phyloP scores from a whole-genome alignment of 2,797 vertebrate species.

The Anabacerthia variegaticeps region DNA sequence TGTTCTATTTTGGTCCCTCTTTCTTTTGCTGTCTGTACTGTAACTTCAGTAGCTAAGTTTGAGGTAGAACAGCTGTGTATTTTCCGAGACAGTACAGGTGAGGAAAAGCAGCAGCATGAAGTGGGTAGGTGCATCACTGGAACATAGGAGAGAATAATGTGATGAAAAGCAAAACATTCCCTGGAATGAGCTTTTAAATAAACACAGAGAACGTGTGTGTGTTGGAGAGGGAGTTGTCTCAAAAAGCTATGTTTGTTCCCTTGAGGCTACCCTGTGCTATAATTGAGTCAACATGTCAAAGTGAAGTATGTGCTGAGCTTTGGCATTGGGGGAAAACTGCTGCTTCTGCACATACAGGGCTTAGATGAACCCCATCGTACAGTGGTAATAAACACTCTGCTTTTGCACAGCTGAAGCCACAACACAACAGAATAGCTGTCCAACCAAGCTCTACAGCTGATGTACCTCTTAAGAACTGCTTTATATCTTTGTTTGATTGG shows the following conservation, averaged over 20 bases:
- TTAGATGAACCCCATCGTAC: neutral
- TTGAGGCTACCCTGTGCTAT: neutral
- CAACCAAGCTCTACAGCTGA: neutral
- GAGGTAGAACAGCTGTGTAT: neutral
- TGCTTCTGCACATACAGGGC: neutral
- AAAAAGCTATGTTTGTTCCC: neutral
- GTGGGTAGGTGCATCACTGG: neutral
- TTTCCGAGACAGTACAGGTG: neutral
- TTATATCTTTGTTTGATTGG: neutral
- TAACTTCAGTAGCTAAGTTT: neutral
- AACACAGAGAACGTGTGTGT: neutral
- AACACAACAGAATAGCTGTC: neutral
- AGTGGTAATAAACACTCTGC: neutral
- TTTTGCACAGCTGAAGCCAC: neutral
- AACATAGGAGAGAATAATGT: neutral
- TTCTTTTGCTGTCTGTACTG: neutral
- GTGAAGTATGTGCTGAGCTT: slow-evolving; percentile 28
- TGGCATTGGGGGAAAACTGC: neutral
- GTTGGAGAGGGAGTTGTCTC: neutral
- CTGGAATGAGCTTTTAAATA: neutral
- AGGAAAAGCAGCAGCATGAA: neutral
- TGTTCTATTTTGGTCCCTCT: neutral
- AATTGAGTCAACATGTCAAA: slow-evolving; percentile 51
- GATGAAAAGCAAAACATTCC: neutral
- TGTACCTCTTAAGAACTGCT: neutral